Evolutionary conservation across 2,888 invertebrate genomes (phyloP), one percentile per base, ranked within the genome.

Genomic region (Prostheceraeus crozeri): DNA sequence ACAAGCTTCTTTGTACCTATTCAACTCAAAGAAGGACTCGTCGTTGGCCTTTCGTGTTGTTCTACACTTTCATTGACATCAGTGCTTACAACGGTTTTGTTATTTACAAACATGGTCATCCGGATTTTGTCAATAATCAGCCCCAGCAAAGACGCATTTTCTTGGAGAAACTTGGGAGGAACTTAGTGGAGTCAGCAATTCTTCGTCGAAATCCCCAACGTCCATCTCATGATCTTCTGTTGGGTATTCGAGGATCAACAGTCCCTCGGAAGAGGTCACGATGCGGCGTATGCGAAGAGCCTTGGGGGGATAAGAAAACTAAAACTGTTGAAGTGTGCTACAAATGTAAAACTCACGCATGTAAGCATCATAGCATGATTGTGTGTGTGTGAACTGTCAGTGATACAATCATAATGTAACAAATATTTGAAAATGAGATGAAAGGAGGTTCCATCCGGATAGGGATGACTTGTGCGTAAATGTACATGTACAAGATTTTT

Each of bases 1-100:
- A 48, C 48, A 48, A 48, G 48, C 48, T 48, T 48, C 25, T 48
- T 25, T 28, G 23, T 28, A 48, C 48, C 27, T 48, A 48, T 28
- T 25, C 25, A 25, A 48, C 25, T 28, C 48, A 48, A 28, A 23
- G 23, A 25, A 48, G 27, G 27, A 48, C 33, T 25, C 23, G 23
- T 28, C n/a, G 48, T 25, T 48, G 48, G 48, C 48, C 23, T 23
- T 14, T 48, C 25, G 40, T 40, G 40, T 14, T 40, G 40, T 40
- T 40, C 19, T 40, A 14, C 40, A 40, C n/a, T 19, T 40, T 40
- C 14, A 25, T 48, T 23, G 10, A 48, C 27, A 19, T 21, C 10
- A 48, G 23, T 48, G 48, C 27, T 28, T 48, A 48, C 48, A 48
- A 48, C 27, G 23, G 48, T 28, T 48, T 25, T 11, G 48, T 48